phyloP scores from a whole-genome alignment of 2,113 vertebrate species.

The Antigone vipio region DNA sequence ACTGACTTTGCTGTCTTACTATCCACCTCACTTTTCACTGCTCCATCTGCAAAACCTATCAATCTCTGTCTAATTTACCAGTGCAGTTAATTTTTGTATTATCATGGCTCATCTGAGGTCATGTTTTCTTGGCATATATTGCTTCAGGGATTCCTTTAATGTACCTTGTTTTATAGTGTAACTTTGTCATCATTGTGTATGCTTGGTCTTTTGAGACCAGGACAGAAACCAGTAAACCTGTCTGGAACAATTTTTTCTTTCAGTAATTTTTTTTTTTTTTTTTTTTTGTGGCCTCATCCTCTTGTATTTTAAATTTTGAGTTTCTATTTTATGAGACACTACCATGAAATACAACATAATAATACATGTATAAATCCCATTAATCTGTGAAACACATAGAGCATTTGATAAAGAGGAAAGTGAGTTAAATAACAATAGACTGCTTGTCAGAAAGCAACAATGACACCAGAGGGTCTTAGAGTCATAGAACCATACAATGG shows the following conservation, averaged over 20 bases:
- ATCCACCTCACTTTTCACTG: neutral
- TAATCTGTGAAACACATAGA: neutral
- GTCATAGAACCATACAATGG: too few species aligned
- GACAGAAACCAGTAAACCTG: neutral
- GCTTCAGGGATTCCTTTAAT: neutral
- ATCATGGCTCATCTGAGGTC: neutral
- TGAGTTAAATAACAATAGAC: neutral
- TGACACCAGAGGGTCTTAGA: neutral
- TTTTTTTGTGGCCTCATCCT: neutral
- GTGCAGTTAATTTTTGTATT: constrained; percentile 28
- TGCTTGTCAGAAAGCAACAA: neutral
- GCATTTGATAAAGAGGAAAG: neutral
- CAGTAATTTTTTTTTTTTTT: neutral
- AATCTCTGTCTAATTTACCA: constrained; percentile 23
- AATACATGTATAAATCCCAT: neutral
- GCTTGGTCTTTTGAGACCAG: neutral
- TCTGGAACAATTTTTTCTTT: neutral
- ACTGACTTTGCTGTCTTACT: neutral
- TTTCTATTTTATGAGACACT: neutral
- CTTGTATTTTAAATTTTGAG: neutral
- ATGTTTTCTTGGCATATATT: neutral
- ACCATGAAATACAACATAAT: neutral
- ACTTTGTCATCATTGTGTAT: neutral
- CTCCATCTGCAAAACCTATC: neutral
- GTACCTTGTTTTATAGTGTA: neutral